These are phyloP conservation scores for Poeciliopsis turneri DNA, from an alignment of 2,797 vertebrate genomes.

Conservation along the genomic window DNA sequence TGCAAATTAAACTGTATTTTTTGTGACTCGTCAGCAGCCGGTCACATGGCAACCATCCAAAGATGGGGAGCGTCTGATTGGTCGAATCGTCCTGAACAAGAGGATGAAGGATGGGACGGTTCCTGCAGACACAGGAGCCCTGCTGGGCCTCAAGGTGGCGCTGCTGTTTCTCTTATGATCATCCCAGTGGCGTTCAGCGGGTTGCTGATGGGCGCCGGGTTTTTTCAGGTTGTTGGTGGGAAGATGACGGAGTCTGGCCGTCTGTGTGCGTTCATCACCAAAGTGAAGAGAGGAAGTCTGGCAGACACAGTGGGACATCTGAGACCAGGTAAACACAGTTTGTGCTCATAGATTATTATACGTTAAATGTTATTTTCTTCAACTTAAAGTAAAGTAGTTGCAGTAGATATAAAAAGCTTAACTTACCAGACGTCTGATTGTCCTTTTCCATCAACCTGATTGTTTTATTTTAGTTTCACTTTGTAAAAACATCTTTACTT, in stretches of 20 bases:
- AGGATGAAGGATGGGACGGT: conserved; percentile 93
- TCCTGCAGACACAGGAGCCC: conserved; percentile 90
- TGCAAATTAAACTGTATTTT: not conserved
- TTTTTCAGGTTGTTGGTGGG: conserved; percentile 93
- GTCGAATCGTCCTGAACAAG: conserved; percentile 95
- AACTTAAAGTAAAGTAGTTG: not conserved
- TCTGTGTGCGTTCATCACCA: conserved; percentile 97
- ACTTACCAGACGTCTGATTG: not conserved
- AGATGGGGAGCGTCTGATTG: conserved; percentile 95
- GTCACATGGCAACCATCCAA: conserved; percentile 97
- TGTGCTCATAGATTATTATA: not conserved
- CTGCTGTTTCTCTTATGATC: not conserved
- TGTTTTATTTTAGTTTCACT: not conserved
- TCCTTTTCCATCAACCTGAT: not conserved
- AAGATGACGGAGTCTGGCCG: conserved; percentile 96
- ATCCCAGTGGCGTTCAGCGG: not conserved
- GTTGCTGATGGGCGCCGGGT: conserved; percentile 24
- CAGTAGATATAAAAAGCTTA: not conserved
- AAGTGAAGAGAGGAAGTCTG: conserved; percentile 97
- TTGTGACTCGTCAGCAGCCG: conserved; percentile 84
- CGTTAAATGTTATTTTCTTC: not conserved
- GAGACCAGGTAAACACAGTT: conserved; percentile 85
- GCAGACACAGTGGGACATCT: conserved; percentile 97
- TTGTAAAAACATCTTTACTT: not conserved
- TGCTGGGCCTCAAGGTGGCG: conserved; percentile 93